These are phyloP conservation scores for Apolygus lucorum DNA, from an alignment of 1,140 invertebrate genomes.

Conservation along the genomic window DNA sequence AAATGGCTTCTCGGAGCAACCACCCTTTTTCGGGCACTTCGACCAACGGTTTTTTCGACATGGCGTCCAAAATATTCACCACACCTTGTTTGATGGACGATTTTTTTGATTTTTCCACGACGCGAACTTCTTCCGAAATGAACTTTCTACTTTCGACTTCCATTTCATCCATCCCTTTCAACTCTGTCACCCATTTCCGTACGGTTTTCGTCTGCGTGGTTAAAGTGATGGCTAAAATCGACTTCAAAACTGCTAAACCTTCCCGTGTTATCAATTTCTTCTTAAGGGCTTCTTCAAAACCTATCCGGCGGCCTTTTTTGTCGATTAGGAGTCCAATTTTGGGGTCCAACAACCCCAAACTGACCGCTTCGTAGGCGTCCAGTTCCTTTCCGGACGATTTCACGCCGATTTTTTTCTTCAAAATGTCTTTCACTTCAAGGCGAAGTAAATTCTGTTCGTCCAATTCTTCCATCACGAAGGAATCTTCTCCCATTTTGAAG, in stretches of 20 bases:
- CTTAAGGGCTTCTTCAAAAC: slow-evolving; percentile 76
- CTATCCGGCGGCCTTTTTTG: slow-evolving; percentile 61
- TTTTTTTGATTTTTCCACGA: neutral
- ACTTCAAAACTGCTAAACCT: slow-evolving; percentile 70
- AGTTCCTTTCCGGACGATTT: slow-evolving; percentile 61
- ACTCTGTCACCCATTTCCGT: neutral
- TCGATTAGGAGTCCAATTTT: slow-evolving; percentile 78
- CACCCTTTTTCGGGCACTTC: slow-evolving; percentile 75
- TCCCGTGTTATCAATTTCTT: slow-evolving; percentile 73
- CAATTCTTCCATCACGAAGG: slow-evolving; percentile 40
- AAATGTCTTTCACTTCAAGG: slow-evolving; percentile 73
- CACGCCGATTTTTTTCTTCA: slow-evolving; percentile 71
- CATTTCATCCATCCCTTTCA: neutral
- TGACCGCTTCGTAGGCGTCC: slow-evolving; percentile 74
- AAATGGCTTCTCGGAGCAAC: slow-evolving; percentile 66
- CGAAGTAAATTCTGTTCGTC: slow-evolving; percentile 55
- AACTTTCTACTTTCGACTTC: neutral
- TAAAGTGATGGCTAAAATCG: slow-evolving; percentile 12
- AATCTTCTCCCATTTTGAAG: neutral
- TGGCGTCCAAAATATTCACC: slow-evolving; percentile 17
- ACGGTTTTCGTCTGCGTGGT: slow-evolving; percentile 8
- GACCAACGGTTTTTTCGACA: slow-evolving; percentile 41
- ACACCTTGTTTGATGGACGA: slow-evolving; percentile 17
- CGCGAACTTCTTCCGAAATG: slow-evolving; percentile 8
- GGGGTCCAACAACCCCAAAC: slow-evolving; percentile 71